Evolutionary conservation across 23 tunicate species (phyloP), one percentile per base, ranked within the genome.

Genomic region (Trididemnum miniatum): DNA sequence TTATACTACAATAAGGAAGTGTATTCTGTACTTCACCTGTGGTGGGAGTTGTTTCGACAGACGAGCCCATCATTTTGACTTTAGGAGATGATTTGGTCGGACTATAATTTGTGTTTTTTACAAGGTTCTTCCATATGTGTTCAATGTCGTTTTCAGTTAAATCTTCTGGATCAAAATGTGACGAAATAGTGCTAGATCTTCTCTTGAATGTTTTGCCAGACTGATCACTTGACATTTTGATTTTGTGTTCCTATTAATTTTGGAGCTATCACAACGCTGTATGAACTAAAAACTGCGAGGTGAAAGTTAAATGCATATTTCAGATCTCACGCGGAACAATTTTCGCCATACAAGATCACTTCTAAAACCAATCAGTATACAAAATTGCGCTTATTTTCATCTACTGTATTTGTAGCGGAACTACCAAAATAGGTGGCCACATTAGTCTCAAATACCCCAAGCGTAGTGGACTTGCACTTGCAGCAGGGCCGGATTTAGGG

Each of bases 1-100:
- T n/a, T n/a, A n/a, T n/a, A n/a, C n/a, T n/a, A n/a, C n/a, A n/a
- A n/a, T n/a, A n/a, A n/a, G n/a, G n/a, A n/a, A n/a, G n/a, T n/a
- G n/a, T n/a, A n/a, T n/a, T n/a, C n/a, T 44, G 54, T 15, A 15
- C 15, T 59, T 65, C 51, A 86, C 97, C 90, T 85, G 97, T 91
- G 24, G 90, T 91, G 3, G 97, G 97, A 9, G 97, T 91, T 34
- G 90, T 91, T 2, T 91, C 97, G 9, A 84, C 36, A 20, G 97
- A 91, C 9, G 82, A 30, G 1, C 22, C 50, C 22, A 64, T 52
- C 72, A 35, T 20, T 27, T 82, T 66, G 3, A 37, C 25, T 69
- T 82, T 81, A 0, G 31, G 34, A 33, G 35, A 34, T 51, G 76
- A 31, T 12, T 72, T 72, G 2, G 54, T 20, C 23, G 35, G 38